Percentiles rank a stretch among this genome's conserved stretches.
Conservation (phyloP, 2,797 vertebrate species). For the Cirrhinus mrigala region DNA sequence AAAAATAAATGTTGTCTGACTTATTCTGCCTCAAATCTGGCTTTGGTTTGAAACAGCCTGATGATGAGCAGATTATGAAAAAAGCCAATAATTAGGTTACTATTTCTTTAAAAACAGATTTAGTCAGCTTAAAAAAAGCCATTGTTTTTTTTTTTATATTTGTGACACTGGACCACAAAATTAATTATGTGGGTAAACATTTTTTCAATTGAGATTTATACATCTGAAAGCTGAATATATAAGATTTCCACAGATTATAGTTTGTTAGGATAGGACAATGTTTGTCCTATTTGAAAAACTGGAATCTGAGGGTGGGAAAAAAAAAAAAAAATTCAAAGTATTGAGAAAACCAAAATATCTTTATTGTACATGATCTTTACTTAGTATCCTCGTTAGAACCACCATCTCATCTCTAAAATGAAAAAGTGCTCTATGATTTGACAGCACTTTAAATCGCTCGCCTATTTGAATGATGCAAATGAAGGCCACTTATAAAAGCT, state of each 20-base stretch:
- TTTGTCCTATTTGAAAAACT: no score
- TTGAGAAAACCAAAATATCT: no score
- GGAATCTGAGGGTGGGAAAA: no score
- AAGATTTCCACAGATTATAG: no score
- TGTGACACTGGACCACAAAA: neutral
- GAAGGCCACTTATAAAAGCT: slow-evolving; percentile 1
- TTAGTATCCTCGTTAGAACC: neutral
- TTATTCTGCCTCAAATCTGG: neutral
- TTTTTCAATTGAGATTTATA: no score
- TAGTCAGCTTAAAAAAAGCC: neutral
- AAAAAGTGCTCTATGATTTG: neutral
- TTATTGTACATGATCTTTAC: no score
- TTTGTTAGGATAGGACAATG: no score
- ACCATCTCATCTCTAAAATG: neutral
- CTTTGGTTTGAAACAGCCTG: neutral
- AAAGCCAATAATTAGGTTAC: neutral
- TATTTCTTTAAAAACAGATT: slow-evolving; percentile 12
- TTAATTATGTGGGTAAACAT: no score
- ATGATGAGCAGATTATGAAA: neutral
- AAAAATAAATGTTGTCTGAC: neutral
- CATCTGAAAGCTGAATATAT: no score
- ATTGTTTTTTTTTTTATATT: neutral
- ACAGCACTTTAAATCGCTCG: neutral
- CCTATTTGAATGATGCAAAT: neutral
- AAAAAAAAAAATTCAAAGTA: no score